Conservation (phyloP, 2,888 invertebrate species). For the Cenopis cana region DNA sequence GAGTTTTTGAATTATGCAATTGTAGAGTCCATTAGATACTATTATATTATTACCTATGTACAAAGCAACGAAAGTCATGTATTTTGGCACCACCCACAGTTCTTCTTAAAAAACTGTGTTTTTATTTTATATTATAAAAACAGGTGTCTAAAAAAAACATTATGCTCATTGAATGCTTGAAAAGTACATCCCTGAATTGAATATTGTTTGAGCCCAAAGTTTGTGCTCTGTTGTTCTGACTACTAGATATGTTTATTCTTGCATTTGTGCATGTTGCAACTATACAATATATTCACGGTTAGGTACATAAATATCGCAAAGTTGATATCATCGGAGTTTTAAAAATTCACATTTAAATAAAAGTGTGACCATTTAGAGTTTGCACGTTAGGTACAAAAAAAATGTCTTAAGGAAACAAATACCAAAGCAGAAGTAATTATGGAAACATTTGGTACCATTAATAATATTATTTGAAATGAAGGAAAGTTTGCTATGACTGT, state of each 20-base stretch:
- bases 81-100: not conserved
- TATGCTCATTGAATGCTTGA: slow-evolving; percentile 47
- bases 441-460: not conserved
- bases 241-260: slow-evolving; percentile 80
- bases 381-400: not conserved
- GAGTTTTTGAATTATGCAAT: not conserved
- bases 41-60: not conserved
- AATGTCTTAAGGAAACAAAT: not conserved
- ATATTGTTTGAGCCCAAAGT: slow-evolving; percentile 75
- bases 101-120: not conserved
- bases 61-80: not conserved
- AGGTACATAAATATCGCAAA: not conserved
- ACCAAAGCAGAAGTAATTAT: not conserved
- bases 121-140: not conserved
- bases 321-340: not conserved
- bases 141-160: slow-evolving; percentile 12
- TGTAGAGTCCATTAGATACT: not conserved
- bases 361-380: too few species aligned
- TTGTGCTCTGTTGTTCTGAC: slow-evolving; percentile 71
- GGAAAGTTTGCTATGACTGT: not conserved
- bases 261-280: slow-evolving; percentile 55
- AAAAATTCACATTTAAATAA: too few species aligned
- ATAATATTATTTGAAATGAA: not conserved
- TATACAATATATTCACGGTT: not conserved
- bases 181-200: slow-evolving; percentile 65